phyloP scores from a whole-genome alignment of 2,113 vertebrate species.

The Eptesicus fuscus region DNA sequence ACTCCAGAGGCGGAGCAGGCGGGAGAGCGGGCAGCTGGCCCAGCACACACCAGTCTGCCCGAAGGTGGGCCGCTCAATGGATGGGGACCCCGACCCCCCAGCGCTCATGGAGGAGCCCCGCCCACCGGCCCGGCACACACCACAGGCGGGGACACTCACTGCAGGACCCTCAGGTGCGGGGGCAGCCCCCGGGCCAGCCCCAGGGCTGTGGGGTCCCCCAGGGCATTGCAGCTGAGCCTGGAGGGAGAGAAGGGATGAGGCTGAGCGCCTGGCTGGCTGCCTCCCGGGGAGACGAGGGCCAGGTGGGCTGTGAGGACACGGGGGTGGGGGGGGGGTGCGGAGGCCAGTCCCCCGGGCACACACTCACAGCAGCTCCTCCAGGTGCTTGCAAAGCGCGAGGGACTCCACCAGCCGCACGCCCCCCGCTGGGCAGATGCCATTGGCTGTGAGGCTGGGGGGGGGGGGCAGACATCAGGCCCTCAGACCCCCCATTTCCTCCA shows the following conservation, averaged over 20 bases:
- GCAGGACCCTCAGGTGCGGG: conserved; percentile 79
- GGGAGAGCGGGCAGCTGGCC: not conserved
- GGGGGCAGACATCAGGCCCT: not conserved
- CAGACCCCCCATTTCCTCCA: rapidly evolving
- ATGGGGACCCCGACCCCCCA: not conserved
- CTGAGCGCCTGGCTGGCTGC: rapidly evolving
- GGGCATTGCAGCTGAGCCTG: conserved; percentile 85
- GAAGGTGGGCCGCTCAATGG: not conserved
- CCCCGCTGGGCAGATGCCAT: conserved; percentile 78
- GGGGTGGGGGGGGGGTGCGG: no score
- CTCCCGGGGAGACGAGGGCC: not conserved
- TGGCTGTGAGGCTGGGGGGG: conserved; percentile 84
- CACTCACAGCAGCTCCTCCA: conserved; percentile 90
- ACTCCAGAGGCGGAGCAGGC: not conserved
- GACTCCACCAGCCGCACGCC: conserved; percentile 81
- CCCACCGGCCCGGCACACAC: not conserved
- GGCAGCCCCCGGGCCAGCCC: conserved; percentile 82
- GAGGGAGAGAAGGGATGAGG: not conserved
- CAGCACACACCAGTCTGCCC: not conserved
- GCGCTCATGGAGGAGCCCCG: not conserved
- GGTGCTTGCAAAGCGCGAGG: conserved; percentile 75
- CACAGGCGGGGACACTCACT: conserved; percentile 80
- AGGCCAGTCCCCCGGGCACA: not conserved
- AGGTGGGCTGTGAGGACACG: not conserved
- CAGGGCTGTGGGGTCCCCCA: conserved; percentile 80